Percentiles rank a stretch among this genome's conserved stretches.
Evolutionary conservation across 1,140 invertebrate species (phyloP).

Genomic region (Aricia agestis): DNA sequence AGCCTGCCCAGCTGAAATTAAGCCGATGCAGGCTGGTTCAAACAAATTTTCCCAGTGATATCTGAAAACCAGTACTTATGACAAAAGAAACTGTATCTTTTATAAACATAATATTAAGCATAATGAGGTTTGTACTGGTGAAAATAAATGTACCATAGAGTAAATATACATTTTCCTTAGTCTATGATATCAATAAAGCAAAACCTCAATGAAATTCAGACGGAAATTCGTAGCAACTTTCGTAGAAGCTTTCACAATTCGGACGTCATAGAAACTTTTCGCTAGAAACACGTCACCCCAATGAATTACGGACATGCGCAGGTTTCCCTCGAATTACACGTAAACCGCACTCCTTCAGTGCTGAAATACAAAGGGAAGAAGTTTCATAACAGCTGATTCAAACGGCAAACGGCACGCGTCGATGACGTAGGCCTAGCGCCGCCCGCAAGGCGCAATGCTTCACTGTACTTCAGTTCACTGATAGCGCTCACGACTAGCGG

Average conservation of each 20-base stretch:
- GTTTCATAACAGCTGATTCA: neutral
- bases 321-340: neutral
- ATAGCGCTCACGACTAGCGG: conserved; percentile 49
- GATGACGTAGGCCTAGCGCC: conserved; percentile 40
- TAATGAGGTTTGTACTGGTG: too few species aligned
- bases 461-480: conserved; percentile 60
- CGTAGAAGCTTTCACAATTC: neutral
- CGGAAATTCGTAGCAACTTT: neutral
- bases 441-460: conserved; percentile 34
- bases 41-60: neutral
- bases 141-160: too few species aligned
- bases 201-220: neutral
- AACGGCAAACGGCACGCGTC: conserved; percentile 30
- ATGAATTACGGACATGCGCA: neutral
- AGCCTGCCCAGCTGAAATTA: neutral
- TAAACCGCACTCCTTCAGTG: neutral
- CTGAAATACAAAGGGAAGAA: neutral
- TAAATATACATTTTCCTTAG: too few species aligned
- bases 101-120: too few species aligned
- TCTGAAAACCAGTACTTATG: neutral
- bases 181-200: too few species aligned
- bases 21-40: neutral
- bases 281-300: neutral
- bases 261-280: neutral
- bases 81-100: neutral